Evolutionary conservation across 2,113 vertebrate genomes (phyloP).

Genomic region (Tautogolabrus adspersus): DNA sequence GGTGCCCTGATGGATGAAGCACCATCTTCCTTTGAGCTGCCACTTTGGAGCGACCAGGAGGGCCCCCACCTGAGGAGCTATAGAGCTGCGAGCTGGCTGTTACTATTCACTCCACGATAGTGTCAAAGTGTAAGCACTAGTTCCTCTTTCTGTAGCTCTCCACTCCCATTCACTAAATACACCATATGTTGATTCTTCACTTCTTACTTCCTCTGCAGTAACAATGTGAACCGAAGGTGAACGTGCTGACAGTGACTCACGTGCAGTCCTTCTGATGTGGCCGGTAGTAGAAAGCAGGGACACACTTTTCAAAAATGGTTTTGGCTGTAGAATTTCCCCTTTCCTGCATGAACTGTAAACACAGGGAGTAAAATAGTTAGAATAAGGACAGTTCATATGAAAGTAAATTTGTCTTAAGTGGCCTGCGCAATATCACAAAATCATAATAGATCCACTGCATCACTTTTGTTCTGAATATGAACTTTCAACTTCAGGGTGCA

Average conservation of each 20-base stretch:
- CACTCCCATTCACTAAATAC: constrained; percentile 28
- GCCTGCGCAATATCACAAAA: no score
- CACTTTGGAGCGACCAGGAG: no score
- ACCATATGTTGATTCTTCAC: constrained; percentile 19
- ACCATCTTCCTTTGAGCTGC: no score
- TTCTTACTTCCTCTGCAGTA: constrained; percentile 22
- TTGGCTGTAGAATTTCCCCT: constrained; percentile 87
- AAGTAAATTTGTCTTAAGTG: no score
- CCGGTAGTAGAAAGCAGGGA: constrained; percentile 90
- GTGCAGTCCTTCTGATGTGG: constrained; percentile 87
- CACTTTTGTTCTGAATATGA: no score
- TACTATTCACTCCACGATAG: neutral
- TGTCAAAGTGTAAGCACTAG: neutral
- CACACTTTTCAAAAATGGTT: constrained; percentile 87
- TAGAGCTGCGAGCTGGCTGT: no score
- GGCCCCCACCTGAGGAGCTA: no score
- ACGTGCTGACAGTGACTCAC: constrained; percentile 81
- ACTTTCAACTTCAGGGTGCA: no score
- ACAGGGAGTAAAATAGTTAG: neutral
- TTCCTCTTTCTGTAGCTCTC: constrained; percentile 41
- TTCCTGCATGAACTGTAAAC: constrained; percentile 88
- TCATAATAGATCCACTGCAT: no score
- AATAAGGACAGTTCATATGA: neutral
- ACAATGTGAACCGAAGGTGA: constrained; percentile 15
- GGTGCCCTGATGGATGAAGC: no score